Percentiles rank a stretch among this genome's conserved stretches.
Conservation (phyloP, 1,140 invertebrate genomes). For the Ridgeia piscesae region DNA sequence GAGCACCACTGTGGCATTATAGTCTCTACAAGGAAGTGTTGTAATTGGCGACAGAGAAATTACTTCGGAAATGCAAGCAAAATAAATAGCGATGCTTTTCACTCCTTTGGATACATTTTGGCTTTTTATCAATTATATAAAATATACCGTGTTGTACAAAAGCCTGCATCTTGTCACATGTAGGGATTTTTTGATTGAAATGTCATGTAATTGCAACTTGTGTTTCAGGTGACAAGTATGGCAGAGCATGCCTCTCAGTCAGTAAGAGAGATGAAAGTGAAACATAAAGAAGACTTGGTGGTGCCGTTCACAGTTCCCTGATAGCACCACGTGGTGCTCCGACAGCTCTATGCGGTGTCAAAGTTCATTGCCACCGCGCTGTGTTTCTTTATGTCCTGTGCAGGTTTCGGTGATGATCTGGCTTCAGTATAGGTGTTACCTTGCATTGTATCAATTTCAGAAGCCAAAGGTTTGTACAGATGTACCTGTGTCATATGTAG, state of each 20-base stretch:
- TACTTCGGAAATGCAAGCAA: no score
- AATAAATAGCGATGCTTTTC: neutral
- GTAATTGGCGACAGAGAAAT: no score
- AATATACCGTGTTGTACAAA: neutral
- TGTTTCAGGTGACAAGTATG: slow-evolving; percentile 66
- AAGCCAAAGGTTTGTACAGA: neutral
- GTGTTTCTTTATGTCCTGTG: neutral
- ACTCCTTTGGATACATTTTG: slow-evolving; percentile 8
- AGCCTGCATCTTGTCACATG: no score
- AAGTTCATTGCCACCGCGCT: neutral
- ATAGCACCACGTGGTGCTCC: slow-evolving; percentile 39
- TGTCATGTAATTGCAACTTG: neutral
- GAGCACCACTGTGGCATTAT: no score
- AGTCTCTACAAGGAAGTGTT: no score
- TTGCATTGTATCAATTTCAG: neutral
- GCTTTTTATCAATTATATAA: neutral
- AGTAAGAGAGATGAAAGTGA: slow-evolving; percentile 71
- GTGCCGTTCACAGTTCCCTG: slow-evolving; percentile 71
- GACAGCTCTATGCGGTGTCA: slow-evolving; percentile 26
- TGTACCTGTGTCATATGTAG: neutral
- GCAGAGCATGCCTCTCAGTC: slow-evolving; percentile 70
- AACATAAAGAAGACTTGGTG: slow-evolving; percentile 79
- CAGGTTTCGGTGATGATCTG: neutral
- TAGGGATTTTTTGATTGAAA: neutral
- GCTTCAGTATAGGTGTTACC: neutral